Percentiles rank a stretch among this genome's conserved stretches.
Conservation (phyloP, 2,113 vertebrate species). For the Aldabrachelys gigantea region DNA sequence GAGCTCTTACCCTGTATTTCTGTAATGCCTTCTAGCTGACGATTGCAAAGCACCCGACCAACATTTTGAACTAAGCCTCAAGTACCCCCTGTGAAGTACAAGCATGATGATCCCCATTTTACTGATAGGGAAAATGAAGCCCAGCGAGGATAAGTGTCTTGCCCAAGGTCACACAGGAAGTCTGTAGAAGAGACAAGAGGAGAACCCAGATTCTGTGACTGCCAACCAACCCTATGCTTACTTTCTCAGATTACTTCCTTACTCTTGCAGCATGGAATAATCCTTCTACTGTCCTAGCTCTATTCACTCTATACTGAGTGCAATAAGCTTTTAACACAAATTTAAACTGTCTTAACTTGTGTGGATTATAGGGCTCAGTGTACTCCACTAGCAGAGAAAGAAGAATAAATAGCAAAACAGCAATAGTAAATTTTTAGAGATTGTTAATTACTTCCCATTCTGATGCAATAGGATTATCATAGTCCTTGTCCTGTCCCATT, state of each 20-base stretch:
- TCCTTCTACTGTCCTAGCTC: not conserved
- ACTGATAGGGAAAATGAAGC: not conserved
- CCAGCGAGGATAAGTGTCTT: not conserved
- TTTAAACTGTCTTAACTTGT: not conserved
- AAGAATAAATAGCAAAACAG: not conserved
- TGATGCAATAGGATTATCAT: not conserved
- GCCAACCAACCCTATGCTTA: not conserved
- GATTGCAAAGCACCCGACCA: not conserved
- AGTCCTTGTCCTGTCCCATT: not conserved
- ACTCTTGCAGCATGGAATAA: not conserved
- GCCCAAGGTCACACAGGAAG: not conserved
- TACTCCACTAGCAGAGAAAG: not conserved
- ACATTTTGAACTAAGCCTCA: not conserved
- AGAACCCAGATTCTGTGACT: not conserved
- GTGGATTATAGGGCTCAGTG: not conserved
- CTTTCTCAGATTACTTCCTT: not conserved
- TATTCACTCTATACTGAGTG: not conserved
- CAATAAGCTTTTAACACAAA: conserved; percentile 39
- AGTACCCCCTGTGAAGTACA: not conserved
- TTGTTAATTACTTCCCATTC: not conserved
- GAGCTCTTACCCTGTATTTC: not conserved
- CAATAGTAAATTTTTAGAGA: not conserved
- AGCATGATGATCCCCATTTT: not conserved
- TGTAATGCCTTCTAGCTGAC: not conserved
- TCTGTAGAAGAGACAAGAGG: not conserved